phyloP scores from a whole-genome alignment of 2,888 invertebrate genomes.

The Oscheius sp. region DNA sequence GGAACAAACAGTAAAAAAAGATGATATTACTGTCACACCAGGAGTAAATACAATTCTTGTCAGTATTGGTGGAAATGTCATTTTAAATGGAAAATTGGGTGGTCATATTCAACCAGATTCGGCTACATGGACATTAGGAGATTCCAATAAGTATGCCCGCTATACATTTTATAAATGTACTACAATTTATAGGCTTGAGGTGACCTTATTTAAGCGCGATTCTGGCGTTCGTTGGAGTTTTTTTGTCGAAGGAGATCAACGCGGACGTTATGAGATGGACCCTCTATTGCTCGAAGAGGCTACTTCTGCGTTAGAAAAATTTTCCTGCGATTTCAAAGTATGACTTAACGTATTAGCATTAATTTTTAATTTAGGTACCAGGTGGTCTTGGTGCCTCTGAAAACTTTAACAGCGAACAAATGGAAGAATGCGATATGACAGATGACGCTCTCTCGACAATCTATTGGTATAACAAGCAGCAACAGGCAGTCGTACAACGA shows the following conservation, averaged over 20 bases:
- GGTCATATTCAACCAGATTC: conserved; percentile 11
- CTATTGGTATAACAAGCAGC: conserved; percentile 40
- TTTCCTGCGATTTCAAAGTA: conserved; percentile 21
- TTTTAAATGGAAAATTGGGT: conserved; percentile 23
- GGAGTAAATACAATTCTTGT: neutral
- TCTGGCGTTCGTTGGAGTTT: conserved; percentile 35
- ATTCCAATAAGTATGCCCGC: conserved; percentile 2
- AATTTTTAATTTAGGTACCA: conserved; percentile 25
- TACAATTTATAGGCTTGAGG: conserved; percentile 32
- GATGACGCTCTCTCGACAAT: conserved; percentile 30
- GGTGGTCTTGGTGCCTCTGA: conserved; percentile 23
- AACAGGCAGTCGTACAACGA: conserved; percentile 32
- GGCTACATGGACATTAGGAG: conserved; percentile 23
- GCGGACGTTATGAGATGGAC: conserved; percentile 36
- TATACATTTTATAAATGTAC: neutral
- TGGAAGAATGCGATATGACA: conserved; percentile 47
- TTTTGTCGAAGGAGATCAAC: conserved; percentile 35
- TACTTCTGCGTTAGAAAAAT: conserved; percentile 31
- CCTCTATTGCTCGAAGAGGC: conserved; percentile 22
- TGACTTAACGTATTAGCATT: neutral
- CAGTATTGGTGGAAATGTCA: conserved; percentile 12
- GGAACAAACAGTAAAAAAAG: conserved; percentile 26
- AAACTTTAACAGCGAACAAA: conserved; percentile 46
- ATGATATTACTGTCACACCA: conserved; percentile 6
- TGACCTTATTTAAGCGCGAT: conserved; percentile 34